Conservation (phyloP, 2,797 vertebrate genomes). For the Acrossocheilus wenchowensis region DNA sequence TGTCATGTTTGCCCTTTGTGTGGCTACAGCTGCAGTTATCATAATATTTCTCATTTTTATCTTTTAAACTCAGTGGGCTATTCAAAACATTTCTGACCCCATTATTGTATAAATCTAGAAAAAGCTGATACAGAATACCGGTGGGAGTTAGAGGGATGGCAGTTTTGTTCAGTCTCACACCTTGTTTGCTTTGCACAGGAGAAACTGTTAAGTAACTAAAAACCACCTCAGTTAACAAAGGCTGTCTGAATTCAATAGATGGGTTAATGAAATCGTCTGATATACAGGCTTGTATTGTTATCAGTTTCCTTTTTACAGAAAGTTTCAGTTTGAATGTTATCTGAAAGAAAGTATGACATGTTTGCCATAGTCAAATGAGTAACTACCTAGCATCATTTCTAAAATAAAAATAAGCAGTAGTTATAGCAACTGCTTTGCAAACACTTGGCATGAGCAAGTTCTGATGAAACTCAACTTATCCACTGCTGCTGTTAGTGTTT, state of each 20-base stretch:
- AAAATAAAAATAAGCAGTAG: neutral
- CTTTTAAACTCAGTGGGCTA: neutral
- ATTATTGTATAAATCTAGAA: neutral
- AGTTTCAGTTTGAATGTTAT: neutral
- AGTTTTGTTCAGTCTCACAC: slow-evolving; percentile 4
- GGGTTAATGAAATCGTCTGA: neutral
- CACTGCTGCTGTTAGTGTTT: neutral
- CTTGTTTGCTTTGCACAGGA: neutral
- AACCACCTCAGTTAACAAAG: neutral
- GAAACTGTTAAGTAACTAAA: slow-evolving; percentile 17
- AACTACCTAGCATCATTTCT: neutral
- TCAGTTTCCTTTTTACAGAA: neutral
- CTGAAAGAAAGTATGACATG: neutral
- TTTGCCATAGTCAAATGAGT: neutral
- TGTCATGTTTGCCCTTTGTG: neutral
- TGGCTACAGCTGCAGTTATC: neutral
- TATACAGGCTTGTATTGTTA: neutral
- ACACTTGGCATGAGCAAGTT: neutral
- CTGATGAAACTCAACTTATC: neutral
- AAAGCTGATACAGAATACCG: slow-evolving; percentile 6
- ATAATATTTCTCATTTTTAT: neutral
- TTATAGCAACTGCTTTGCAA: slow-evolving; percentile 13
- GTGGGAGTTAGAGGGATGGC: neutral
- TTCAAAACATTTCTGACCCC: neutral
- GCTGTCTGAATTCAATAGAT: neutral